A percentile compares a stretch with the other conserved stretches of the same genome.
Conservation (phyloP, 2,888 invertebrate genomes). For the Callyntrura sp. region DNA sequence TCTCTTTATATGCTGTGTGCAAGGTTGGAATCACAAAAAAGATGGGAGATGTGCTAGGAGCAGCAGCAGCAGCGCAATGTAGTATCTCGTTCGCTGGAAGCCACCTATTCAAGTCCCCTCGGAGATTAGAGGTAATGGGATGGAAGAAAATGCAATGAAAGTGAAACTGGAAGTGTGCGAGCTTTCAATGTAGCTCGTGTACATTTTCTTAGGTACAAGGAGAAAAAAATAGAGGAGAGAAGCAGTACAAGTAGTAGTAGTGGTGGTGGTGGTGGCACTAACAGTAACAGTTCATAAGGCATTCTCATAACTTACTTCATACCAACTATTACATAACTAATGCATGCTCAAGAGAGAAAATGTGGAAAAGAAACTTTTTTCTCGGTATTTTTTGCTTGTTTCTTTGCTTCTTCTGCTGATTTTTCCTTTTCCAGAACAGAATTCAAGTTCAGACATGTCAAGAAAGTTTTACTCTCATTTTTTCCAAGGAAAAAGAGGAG, state of each 20-base stretch:
- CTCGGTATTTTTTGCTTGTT: conserved; percentile 26
- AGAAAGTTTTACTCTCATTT: conserved; percentile 55
- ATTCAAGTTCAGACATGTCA: conserved; percentile 73
- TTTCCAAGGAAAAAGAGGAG: not conserved
- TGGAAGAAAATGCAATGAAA: conserved; percentile 82
- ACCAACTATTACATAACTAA: conserved; percentile 70
- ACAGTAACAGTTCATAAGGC: conserved; percentile 65
- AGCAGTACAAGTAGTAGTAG: not conserved
- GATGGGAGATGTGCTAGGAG: not conserved
- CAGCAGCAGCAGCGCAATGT: not conserved
- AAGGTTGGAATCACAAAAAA: conserved; percentile 14
- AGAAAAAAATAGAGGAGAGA: conserved; percentile 4
- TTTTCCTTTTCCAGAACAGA: conserved; percentile 14
- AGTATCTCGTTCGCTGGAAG: not conserved
- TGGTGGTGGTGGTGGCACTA: not conserved
- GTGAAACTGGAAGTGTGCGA: conserved; percentile 76
- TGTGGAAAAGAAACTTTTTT: conserved; percentile 57
- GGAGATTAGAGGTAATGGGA: conserved; percentile 78
- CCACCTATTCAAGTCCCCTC: conserved; percentile 66
- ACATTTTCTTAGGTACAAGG: not conserved
- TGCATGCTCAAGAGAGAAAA: conserved; percentile 60
- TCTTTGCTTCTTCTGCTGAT: conserved; percentile 17
- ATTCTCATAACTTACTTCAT: conserved; percentile 59
- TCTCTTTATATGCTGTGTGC: not conserved
- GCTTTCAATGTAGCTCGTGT: conserved; percentile 31